Percentiles rank a stretch among this genome's conserved stretches.
These are phyloP conservation scores for Cottus gobio DNA, from an alignment of 2,113 vertebrate species.

Conservation along the genomic window DNA sequence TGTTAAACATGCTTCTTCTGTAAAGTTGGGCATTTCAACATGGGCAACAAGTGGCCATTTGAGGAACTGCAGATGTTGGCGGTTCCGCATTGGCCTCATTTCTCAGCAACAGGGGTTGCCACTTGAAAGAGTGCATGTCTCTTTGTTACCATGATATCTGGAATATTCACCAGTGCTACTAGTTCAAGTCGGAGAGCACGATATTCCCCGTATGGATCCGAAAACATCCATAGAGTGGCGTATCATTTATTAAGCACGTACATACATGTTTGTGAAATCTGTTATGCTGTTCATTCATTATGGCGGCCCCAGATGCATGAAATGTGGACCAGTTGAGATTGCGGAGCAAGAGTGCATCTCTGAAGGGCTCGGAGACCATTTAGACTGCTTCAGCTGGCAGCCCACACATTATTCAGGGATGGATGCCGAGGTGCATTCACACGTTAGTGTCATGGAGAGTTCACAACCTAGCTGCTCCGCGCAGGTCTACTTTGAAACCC, in stretches of 20 bases:
- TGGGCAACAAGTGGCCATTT: too few relatives aligned
- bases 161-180: constrained; percentile 20
- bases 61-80: too few relatives aligned
- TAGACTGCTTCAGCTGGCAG: constrained; percentile 70
- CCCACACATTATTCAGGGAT: constrained; percentile 76
- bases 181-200: constrained; percentile 20
- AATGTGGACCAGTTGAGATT: constrained; percentile 50
- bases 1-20: too few relatives aligned
- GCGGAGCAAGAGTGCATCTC: constrained; percentile 54
- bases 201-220: neutral
- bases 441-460: constrained; percentile 69
- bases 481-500: constrained; percentile 55
- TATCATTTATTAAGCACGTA: constrained; percentile 46
- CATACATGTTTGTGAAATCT: constrained; percentile 37
- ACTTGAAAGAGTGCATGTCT: neutral
- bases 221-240: constrained; percentile 3
- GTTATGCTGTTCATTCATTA: constrained; percentile 34
- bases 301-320: constrained; percentile 30
- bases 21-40: too few relatives aligned
- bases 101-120: too few relatives aligned
- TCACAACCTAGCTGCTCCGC: constrained; percentile 56
- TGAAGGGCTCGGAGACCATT: constrained; percentile 65
- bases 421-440: constrained; percentile 61
- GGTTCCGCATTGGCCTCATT: too few relatives aligned
- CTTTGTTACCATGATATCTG: neutral